Evolutionary conservation across 2,797 vertebrate species (phyloP), one percentile per base, ranked within the genome.

Genomic region (Epinephelus awoara): DNA sequence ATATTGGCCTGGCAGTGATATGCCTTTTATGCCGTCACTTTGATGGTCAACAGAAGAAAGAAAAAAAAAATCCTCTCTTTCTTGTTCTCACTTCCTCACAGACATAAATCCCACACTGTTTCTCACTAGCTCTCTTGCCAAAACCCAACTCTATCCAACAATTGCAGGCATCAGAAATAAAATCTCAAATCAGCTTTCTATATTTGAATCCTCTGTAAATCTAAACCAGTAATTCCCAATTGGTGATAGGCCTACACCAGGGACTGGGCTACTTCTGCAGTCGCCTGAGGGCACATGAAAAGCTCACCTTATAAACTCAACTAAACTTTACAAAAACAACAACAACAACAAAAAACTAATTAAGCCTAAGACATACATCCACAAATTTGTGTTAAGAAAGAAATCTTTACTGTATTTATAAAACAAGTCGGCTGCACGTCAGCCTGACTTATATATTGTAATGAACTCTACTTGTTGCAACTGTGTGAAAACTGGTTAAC

Each of bases 11-110:
- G 79, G 75, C 77, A 85, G 75, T 85, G 82, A 91, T 81, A 74
- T 59, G 84, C 66, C 84, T 90, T 90, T 90, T 75, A 88, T 82
- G 72, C 56, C 67, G 52, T 89, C 82, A 79, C 77, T 92, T 91
- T 92, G 80, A 91, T 83, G 68, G 88, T 86, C 77, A 76, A 78
- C 23, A 72, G 65, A 69, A 44, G 69, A 75, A 58, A 51, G 19
- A 47, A 29, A 67, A 75, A 29, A 67, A 75, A 55, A 74, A 44
- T n/a, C 15, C 13, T 27, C 47, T 51, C n/a, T 70, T 77, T 83
- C 74, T 85, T 82, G 29, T 68, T 80, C 67, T 75, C 40, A 68
- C 79, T 82, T 85, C 65, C 70, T 84, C 59, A 59, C 58, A 77
- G 40, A 66, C 66, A 76, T 71, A 77, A 82, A 64, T 72, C 49